These are phyloP conservation scores for Yponomeuta plumbellus DNA, from an alignment of 2,888 invertebrate species.

Conservation along the genomic window DNA sequence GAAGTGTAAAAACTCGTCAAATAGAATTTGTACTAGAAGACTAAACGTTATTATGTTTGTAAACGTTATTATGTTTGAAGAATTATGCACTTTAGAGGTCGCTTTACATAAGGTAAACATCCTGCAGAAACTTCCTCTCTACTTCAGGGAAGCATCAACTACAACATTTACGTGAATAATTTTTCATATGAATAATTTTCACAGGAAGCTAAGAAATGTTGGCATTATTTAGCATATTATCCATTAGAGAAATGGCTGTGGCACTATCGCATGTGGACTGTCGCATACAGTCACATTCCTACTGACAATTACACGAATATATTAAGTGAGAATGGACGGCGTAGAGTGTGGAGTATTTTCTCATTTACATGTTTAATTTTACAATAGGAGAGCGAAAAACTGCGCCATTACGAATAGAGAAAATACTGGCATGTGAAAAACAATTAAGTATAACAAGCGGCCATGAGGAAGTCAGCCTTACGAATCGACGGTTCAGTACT, in stretches of 20 bases:
- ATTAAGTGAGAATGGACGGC: conserved; percentile 13
- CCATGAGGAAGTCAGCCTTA: too few relatives aligned
- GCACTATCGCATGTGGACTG: not conserved
- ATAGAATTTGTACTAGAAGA: too few relatives aligned
- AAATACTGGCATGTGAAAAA: not conserved
- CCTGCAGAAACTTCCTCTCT: too few relatives aligned
- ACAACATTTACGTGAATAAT: not conserved
- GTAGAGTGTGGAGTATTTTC: conserved; percentile 7
- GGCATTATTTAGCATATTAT: conserved; percentile 16
- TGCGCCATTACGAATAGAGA: not conserved
- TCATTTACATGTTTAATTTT: conserved; percentile 15
- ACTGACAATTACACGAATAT: conserved; percentile 18
- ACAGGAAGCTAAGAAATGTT: conserved; percentile 14
- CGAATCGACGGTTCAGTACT: too few relatives aligned
- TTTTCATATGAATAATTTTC: conserved; percentile 4
- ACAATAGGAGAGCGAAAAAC: not conserved
- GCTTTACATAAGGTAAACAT: too few relatives aligned
- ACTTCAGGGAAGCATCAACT: not conserved
- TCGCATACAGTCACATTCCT: conserved; percentile 13
- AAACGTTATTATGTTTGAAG: too few relatives aligned
- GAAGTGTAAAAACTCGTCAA: too few relatives aligned
- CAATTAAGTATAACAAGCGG: not conserved
- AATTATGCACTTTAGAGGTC: too few relatives aligned
- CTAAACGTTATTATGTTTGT: too few relatives aligned
- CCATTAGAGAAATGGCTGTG: conserved; percentile 16